Conservation (phyloP, 2,113 vertebrate genomes). For the Orthonyx spaldingii region DNA sequence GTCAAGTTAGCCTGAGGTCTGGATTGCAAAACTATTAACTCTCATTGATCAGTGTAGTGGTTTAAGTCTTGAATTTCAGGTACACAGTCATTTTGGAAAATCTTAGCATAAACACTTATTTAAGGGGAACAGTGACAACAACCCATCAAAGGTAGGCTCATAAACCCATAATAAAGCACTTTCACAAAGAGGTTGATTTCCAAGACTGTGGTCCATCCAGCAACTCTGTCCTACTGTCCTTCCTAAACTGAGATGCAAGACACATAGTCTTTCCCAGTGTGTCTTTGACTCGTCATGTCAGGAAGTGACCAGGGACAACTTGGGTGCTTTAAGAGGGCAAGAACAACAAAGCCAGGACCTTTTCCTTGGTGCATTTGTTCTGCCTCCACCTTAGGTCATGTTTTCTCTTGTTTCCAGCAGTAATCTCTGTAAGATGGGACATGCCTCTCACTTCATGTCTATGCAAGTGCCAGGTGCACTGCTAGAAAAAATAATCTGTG, state of each 20-base stretch:
- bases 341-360: background rate
- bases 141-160: background rate
- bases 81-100: background rate
- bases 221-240: background rate
- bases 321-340: background rate
- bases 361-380: background rate
- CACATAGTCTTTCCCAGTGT: background rate
- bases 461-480: background rate
- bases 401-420: background rate
- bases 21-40: background rate
- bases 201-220: background rate
- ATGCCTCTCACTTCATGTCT: background rate
- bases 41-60: background rate
- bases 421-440: background rate
- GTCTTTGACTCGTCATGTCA: background rate
- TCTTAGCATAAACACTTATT: background rate
- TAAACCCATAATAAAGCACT: background rate
- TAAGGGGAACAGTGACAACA: background rate
- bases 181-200: background rate
- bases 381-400: background rate
- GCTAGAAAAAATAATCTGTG: background rate
- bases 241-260: background rate
- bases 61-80: background rate
- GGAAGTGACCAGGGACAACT: background rate
- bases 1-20: background rate